Conservation (phyloP, 2,797 vertebrate genomes). For the Lepidocolaptes lacrymiger region DNA sequence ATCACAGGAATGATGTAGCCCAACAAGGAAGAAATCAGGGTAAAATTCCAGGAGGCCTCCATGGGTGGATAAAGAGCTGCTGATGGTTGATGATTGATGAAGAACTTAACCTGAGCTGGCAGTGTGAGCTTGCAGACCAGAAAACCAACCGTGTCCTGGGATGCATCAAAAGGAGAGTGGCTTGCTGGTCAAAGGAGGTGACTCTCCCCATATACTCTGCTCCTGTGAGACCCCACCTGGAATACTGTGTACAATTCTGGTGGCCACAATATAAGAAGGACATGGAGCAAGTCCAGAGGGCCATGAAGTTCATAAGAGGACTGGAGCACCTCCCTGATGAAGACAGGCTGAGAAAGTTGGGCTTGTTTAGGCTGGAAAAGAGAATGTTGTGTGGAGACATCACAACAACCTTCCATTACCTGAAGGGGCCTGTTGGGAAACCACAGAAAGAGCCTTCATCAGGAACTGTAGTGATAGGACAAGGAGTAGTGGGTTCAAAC, state of each 20-base stretch:
- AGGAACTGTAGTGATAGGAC: not conserved
- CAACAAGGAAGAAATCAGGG: not conserved
- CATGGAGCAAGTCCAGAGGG: not conserved
- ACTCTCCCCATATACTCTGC: not conserved
- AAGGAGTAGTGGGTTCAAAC: not conserved
- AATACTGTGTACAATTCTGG: not conserved
- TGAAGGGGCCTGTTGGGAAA: not conserved
- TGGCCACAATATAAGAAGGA: not conserved
- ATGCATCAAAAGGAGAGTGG: not conserved
- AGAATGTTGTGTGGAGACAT: not conserved
- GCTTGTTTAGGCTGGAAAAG: not conserved
- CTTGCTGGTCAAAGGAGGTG: not conserved
- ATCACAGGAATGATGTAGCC: not conserved
- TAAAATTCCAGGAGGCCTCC: not conserved
- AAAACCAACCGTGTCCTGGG: not conserved
- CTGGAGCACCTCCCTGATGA: not conserved
- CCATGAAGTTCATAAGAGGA: not conserved
- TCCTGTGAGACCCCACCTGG: not conserved
- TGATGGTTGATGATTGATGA: not conserved
- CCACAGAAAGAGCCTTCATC: not conserved
- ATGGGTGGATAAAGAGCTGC: not conserved
- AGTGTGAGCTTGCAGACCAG: accelerated
- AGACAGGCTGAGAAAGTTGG: not conserved
- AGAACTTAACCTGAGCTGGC: accelerated
- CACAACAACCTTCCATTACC: not conserved